phyloP scores from a whole-genome alignment of 2,888 invertebrate species.

The Griposia aprilina region DNA sequence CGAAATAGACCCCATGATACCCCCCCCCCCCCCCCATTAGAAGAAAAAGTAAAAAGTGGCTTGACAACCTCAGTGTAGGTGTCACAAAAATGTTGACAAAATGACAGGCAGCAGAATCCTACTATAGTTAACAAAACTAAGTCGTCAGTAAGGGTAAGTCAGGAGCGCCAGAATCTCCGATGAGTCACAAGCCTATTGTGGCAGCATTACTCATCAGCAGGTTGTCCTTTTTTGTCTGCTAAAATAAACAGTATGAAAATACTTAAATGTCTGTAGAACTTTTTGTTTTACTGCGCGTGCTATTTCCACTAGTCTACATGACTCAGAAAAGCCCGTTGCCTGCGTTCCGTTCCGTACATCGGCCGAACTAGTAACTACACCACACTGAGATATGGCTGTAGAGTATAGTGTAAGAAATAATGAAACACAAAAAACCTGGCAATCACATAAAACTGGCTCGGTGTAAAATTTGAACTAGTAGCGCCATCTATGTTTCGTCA shows the following conservation, averaged over 20 bases:
- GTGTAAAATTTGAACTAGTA: background rate
- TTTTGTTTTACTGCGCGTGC: conserved; percentile 13
- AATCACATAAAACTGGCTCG: background rate
- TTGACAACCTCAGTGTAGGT: too few species aligned
- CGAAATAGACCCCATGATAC: background rate
- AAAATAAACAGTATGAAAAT: conserved; percentile 34
- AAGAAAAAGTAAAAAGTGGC: background rate
- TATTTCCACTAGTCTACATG: conserved; percentile 30
- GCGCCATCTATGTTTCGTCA: conserved; percentile 14
- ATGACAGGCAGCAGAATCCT: background rate
- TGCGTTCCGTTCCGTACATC: background rate
- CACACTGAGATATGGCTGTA: background rate
- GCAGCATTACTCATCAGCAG: conserved; percentile 24
- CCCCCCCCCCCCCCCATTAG: background rate
- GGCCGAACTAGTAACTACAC: background rate
- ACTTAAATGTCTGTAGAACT: conserved; percentile 15
- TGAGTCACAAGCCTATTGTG: conserved; percentile 27
- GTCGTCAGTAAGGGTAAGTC: background rate
- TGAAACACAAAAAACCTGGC: too few species aligned
- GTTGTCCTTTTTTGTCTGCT: conserved; percentile 29
- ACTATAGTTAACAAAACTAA: background rate
- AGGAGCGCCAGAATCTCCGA: conserved; percentile 8
- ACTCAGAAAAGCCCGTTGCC: conserved; percentile 1
- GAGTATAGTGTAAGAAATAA: background rate
- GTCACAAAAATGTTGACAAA: conserved; percentile 8